phyloP scores from a whole-genome alignment of 1,140 invertebrate genomes.

The Ctenoplectra terminalis region DNA sequence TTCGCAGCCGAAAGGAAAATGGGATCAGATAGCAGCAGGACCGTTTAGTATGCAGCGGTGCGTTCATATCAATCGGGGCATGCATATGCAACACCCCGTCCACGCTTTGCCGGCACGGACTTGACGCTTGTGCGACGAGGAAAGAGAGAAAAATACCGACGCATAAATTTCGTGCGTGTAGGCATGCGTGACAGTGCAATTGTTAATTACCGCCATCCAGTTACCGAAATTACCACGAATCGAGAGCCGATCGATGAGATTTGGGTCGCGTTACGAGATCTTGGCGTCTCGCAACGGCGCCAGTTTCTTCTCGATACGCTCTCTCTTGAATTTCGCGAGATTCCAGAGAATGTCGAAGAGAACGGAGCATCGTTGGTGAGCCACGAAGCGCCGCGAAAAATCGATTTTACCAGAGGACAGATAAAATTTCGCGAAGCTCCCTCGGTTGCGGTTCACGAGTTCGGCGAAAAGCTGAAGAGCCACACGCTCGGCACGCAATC shows the following conservation, averaged over 20 bases:
- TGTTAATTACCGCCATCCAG: constrained; percentile 75
- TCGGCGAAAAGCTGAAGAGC: background rate
- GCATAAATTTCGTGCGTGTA: constrained; percentile 77
- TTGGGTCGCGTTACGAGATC: constrained; percentile 1
- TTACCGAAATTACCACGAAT: constrained; percentile 49
- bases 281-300: too few species aligned
- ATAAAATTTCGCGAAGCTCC: background rate
- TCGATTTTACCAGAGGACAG: background rate
- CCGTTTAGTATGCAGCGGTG: constrained; percentile 81
- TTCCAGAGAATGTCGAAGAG: too few species aligned
- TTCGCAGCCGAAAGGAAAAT: constrained; percentile 75
- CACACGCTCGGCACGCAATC: constrained; percentile 36
- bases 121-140: constrained; percentile 45
- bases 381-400: background rate
- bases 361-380: too few species aligned
- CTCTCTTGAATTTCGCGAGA: background rate
- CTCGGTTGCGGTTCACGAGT: background rate
- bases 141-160: constrained; percentile 62
- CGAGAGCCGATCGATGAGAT: constrained; percentile 11
- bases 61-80: constrained; percentile 82
- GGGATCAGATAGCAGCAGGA: constrained; percentile 77
- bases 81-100: constrained; percentile 78
- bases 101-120: constrained; percentile 54
- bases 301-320: background rate
- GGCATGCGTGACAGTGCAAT: constrained; percentile 75